Evolutionary conservation across 2,888 invertebrate species (phyloP).

Genomic region (Pogonocherus hispidulus): DNA sequence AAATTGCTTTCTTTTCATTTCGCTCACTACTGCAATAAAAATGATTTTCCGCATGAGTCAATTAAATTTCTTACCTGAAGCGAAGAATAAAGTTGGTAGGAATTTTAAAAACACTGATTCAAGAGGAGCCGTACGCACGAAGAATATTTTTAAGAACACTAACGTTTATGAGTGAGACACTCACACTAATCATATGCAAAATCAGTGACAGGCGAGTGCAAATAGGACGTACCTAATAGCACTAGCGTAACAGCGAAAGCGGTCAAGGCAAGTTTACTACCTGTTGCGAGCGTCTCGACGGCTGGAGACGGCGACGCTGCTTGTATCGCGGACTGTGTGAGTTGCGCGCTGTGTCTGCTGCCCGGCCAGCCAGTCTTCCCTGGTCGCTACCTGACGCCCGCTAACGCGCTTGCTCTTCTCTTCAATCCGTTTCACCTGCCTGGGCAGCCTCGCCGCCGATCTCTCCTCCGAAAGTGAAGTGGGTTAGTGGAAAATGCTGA

Average conservation of each 20-base stretch:
- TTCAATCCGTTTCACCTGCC: conserved; percentile 50
- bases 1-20: too few species aligned
- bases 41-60: not conserved
- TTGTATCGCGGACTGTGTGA: conserved; percentile 40
- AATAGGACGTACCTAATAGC: not conserved
- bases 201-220: conserved; percentile 15
- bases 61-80: conserved; percentile 20
- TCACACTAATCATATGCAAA: conserved; percentile 12
- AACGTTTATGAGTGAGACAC: not conserved
- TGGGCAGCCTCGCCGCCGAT: conserved; percentile 38
- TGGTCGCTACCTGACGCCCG: conserved; percentile 59
- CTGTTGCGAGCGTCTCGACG: conserved; percentile 62
- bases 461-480: conserved; percentile 47
- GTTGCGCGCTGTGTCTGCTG: conserved; percentile 61
- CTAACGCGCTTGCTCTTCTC: conserved; percentile 55
- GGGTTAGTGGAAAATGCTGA: conserved; percentile 51
- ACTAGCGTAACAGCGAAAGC: conserved; percentile 30
- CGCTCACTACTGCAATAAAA: not conserved
- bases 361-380: conserved; percentile 59
- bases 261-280: conserved; percentile 51
- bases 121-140: not conserved
- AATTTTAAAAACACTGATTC: too few species aligned
- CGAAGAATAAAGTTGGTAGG: too few species aligned
- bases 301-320: conserved; percentile 31
- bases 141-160: not conserved